A percentile compares a stretch with the other conserved stretches of the same genome.
Evolutionary conservation across 2,888 invertebrate genomes (phyloP).

Genomic region (Meiosimyza platycephala): DNA sequence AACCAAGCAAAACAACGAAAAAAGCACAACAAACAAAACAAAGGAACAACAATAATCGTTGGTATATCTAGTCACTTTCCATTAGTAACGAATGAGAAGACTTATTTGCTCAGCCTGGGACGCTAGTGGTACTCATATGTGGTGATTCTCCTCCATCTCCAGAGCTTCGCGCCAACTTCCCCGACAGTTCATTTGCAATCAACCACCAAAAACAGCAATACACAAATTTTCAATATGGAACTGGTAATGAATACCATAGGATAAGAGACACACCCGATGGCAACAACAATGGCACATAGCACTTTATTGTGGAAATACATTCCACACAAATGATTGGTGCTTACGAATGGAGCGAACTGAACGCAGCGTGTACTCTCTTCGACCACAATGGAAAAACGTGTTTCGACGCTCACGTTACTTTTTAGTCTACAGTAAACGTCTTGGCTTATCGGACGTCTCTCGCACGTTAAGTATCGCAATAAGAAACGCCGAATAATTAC

Average conservation of each 20-base stretch:
- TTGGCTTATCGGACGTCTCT: conserved; percentile 55
- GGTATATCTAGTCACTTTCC: conserved; percentile 54
- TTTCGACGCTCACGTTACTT: conserved; percentile 16
- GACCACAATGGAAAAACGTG: conserved; percentile 38
- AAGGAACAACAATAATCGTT: conserved; percentile 29
- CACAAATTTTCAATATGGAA: conserved; percentile 25
- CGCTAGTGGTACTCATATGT: not conserved
- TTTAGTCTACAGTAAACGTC: conserved; percentile 61
- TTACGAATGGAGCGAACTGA: conserved; percentile 28
- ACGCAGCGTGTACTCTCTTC: conserved; percentile 42
- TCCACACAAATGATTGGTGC: conserved; percentile 47
- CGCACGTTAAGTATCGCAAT: conserved; percentile 16
- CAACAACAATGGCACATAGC: conserved; percentile 17
- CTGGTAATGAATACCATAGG: not conserved
- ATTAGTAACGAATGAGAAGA: conserved; percentile 56
- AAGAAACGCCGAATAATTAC: conserved; percentile 5
- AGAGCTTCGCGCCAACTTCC: not conserved
- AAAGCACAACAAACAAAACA: conserved; percentile 24
- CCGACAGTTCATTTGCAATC: conserved; percentile 11
- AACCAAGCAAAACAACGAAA: not conserved
- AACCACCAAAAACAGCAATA: conserved; percentile 35
- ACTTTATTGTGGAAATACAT: conserved; percentile 35
- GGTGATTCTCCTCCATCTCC: conserved; percentile 33
- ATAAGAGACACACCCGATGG: conserved; percentile 18
- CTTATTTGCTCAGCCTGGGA: conserved; percentile 12